Percentiles rank a stretch among this genome's conserved stretches.
These are phyloP conservation scores for Phyllostomus discolor DNA, from an alignment of 2,113 vertebrate genomes.

Conservation along the genomic window DNA sequence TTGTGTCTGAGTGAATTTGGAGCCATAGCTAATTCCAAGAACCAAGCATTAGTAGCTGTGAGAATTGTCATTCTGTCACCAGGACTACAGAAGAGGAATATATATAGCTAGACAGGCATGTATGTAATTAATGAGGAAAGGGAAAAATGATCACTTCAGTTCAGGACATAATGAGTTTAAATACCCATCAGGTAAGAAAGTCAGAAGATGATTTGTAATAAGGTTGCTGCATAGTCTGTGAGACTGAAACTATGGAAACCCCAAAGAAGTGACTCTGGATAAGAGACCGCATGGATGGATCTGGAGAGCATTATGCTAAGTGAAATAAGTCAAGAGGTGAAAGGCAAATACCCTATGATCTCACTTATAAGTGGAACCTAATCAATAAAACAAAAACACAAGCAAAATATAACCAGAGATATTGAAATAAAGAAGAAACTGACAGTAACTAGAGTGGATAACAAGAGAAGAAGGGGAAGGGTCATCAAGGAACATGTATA, in stretches of 20 bases:
- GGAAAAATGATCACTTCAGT: background rate
- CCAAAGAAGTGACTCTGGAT: background rate
- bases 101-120: background rate
- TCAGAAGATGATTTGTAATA: background rate
- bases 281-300: background rate
- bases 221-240: background rate
- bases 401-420: no score
- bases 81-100: background rate
- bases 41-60: background rate
- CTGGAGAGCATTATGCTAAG: no score
- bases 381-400: no score
- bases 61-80: background rate
- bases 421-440: no score
- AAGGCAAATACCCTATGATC: no score
- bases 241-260: background rate
- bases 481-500: no score
- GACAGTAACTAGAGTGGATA: no score
- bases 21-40: background rate
- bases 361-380: no score
- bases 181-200: background rate
- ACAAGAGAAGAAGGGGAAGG: no score
- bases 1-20: background rate
- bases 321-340: no score
- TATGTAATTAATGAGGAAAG: background rate
- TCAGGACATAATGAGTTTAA: background rate